Conservation (phyloP, 1,140 invertebrate genomes). For the Coenobita brevimanus region DNA sequence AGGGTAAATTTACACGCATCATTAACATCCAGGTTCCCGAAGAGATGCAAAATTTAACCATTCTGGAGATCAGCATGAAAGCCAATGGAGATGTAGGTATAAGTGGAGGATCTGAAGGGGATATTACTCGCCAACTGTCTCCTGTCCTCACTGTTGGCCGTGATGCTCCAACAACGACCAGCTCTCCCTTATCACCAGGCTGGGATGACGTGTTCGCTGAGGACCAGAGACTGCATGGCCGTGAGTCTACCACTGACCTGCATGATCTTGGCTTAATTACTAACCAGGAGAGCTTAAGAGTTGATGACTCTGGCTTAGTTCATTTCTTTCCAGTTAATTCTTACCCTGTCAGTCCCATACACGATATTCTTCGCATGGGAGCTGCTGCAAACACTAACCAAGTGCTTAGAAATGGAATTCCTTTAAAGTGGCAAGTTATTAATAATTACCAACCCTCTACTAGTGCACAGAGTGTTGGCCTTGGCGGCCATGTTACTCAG, state of each 20-base stretch:
- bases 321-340: not conserved
- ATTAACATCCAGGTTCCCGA: constrained; percentile 64
- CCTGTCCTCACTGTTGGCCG: not conserved
- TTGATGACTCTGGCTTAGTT: not conserved
- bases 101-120: not conserved
- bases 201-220: constrained; percentile 24
- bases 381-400: constrained; percentile 36
- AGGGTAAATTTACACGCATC: constrained; percentile 6
- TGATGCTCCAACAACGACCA: not conserved
- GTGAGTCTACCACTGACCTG: not conserved
- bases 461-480: not conserved
- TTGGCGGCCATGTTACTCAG: not conserved
- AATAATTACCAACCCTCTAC: constrained; percentile 14
- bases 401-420: constrained; percentile 7
- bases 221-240: constrained; percentile 6
- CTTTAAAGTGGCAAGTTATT: constrained; percentile 1
- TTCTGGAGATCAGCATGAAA: constrained; percentile 66
- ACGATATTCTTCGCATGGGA: constrained; percentile 52
- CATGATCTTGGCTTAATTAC: not conserved
- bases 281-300: not conserved
- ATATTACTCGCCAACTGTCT: not conserved
- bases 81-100: constrained; percentile 62
- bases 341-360: not conserved
- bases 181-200: not conserved
- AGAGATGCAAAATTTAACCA: constrained; percentile 50